Evolutionary conservation across 2,888 invertebrate species (phyloP), one percentile per base, ranked within the genome.

Genomic region (Polymixis lichenea): DNA sequence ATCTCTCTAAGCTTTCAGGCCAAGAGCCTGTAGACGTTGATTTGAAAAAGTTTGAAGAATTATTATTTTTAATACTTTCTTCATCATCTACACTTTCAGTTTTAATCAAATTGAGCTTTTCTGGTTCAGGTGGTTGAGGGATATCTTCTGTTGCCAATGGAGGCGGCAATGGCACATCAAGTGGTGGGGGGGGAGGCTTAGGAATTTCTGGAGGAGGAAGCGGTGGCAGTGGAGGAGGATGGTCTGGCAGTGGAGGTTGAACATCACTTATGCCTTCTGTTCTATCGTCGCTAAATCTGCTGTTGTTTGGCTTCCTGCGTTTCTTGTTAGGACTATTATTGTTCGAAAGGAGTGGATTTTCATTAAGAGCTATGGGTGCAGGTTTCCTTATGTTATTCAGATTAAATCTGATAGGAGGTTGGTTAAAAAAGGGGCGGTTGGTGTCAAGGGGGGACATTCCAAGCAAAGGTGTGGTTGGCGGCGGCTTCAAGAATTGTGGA

Each of bases 1-100:
- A 99, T 88, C 98, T 97, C 93, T 98, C 98, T 66, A 98, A 95
- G 86, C 98, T 98, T 83, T 98, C 98, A 2, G 98, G 98, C 98
- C 98, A 98, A 69, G 97, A 97, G 86, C 98, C 98, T 82, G 94
- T 91, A 85, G 91, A 91, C 80, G 93, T 92, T 55, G 94, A 92
- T 86, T 93, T 93, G 61, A 95, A 89, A 82, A 95, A 90, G 80
- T 91, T 92, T 79, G 93, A 90, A 84, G 94, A 90, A 82, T 92
- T 91, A 85, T 87, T 90, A 82, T 88, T 91, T 81, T 81, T 92
- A 91, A 88, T 94, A 93, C 55, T 77, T 72, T 90, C 85, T 75
- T 87, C 89, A 66, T 91, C 90, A 61, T 88, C 88, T 75, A 77
- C 79, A 69, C 67, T 85, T 67, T 84, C 84, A 83, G 80, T 92